Percentiles rank a stretch among this genome's conserved stretches.
These are phyloP conservation scores for Euclidia mi DNA, from an alignment of 2,888 invertebrate species.

Conservation along the genomic window DNA sequence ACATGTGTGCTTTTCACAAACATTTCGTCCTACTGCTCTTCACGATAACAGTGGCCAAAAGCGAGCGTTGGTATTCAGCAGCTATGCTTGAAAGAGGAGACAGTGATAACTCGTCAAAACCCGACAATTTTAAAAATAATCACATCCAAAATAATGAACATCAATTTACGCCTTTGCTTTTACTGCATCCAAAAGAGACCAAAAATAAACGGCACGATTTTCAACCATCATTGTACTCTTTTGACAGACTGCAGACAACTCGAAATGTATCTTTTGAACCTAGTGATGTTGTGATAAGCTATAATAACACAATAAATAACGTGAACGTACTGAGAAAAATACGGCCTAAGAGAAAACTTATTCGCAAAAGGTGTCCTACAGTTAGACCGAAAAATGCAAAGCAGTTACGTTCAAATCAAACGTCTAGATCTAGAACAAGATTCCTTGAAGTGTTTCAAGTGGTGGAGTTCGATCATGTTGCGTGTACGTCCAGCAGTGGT, in stretches of 20 bases:
- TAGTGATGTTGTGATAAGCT: conserved; percentile 36
- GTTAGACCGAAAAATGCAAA: conserved; percentile 32
- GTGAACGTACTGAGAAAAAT: conserved; percentile 49
- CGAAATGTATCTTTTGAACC: conserved; percentile 21
- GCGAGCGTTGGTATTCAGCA: conserved; percentile 73
- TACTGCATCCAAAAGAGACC: conserved; percentile 24
- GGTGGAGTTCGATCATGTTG: conserved; percentile 92
- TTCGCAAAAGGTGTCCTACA: conserved; percentile 62
- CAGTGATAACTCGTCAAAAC: conserved; percentile 13
- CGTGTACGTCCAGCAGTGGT: conserved; percentile 89
- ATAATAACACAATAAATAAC: conserved; percentile 59
- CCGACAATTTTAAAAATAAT: conserved; percentile 9
- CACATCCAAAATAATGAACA: conserved; percentile 28
- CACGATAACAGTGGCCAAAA: conserved; percentile 45
- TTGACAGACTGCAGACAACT: not conserved
- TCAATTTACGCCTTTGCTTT: conserved; percentile 37
- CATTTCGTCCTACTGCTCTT: conserved; percentile 43
- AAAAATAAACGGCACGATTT: conserved; percentile 20
- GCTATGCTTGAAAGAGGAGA: conserved; percentile 51
- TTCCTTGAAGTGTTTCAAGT: conserved; percentile 93
- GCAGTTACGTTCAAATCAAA: conserved; percentile 32
- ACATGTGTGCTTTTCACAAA: conserved; percentile 49
- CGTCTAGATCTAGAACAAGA: conserved; percentile 59
- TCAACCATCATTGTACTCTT: conserved; percentile 7
- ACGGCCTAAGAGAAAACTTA: conserved; percentile 57